Evolutionary conservation across 2,113 vertebrate species (phyloP).

Genomic region (Ranitomeya variabilis): DNA sequence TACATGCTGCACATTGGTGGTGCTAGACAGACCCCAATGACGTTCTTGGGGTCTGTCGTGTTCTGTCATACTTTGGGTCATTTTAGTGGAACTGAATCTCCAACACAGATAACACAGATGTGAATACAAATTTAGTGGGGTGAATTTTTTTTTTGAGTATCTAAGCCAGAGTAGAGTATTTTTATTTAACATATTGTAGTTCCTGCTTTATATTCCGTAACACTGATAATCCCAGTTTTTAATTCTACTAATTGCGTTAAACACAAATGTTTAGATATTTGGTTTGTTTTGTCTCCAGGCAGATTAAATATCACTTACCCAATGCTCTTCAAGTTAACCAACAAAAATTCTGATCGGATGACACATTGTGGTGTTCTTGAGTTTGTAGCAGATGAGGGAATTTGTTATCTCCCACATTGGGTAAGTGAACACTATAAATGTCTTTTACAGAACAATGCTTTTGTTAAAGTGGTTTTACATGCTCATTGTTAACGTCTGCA

Average conservation of each 20-base stretch:
- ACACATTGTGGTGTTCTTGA: conserved; percentile 96
- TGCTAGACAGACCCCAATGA: no score
- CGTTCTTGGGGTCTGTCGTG: no score
- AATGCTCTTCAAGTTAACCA: conserved; percentile 97
- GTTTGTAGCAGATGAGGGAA: conserved; percentile 97
- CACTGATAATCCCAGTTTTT: not conserved
- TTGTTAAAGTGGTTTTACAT: no score
- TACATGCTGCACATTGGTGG: no score
- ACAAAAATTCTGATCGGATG: conserved; percentile 96
- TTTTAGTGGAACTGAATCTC: no score
- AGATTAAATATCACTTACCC: conserved; percentile 97
- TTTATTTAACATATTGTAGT: not conserved
- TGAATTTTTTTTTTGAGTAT: no score
- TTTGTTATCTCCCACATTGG: conserved; percentile 98
- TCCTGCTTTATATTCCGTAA: not conserved
- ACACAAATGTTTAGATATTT: not conserved
- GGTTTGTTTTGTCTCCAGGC: conserved; percentile 70
- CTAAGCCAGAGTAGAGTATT: no score
- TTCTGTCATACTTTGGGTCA: no score
- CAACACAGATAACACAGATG: no score
- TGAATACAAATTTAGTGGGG: no score
- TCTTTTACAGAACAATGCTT: not conserved
- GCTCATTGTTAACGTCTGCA: no score
- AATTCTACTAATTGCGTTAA: not conserved
- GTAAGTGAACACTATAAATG: conserved; percentile 71